A percentile compares a stretch with the other conserved stretches of the same genome.
Conservation (phyloP, 2,797 vertebrate genomes). For the Typhlichthys eigenmanni region DNA sequence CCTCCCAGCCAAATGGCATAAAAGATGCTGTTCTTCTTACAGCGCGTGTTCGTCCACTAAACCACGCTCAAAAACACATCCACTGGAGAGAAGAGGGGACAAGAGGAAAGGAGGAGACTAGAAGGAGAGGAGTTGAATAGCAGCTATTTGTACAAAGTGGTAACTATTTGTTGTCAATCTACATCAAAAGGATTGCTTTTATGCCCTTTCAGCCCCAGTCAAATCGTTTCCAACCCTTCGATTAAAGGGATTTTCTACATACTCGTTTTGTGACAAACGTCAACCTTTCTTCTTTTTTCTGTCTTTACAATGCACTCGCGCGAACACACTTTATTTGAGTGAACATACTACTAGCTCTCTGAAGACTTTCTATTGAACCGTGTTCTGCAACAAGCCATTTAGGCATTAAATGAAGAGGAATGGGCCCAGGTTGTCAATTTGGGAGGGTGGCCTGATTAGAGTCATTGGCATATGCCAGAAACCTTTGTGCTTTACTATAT, state of each 20-base stretch:
- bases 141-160: slow-evolving; percentile 56
- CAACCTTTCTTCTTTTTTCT: slow-evolving; percentile 46
- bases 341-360: slow-evolving; percentile 41
- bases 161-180: slow-evolving; percentile 64
- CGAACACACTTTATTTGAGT: neutral
- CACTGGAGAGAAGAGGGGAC: neutral
- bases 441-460: slow-evolving; percentile 44
- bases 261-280: slow-evolving; percentile 47
- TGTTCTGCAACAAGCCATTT: slow-evolving; percentile 43
- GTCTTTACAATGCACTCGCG: slow-evolving; percentile 21
- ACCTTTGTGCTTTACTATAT: too few relatives aligned
- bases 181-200: slow-evolving; percentile 65
- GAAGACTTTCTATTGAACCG: slow-evolving; percentile 53
- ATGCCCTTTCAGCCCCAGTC: slow-evolving; percentile 63
- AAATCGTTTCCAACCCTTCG: slow-evolving; percentile 67
- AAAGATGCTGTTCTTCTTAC: slow-evolving; percentile 1
- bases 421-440: slow-evolving; percentile 32
- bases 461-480: slow-evolving; percentile 39
- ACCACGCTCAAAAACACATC: neutral
- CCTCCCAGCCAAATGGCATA: neutral
- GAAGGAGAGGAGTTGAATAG: slow-evolving; percentile 39
- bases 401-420: slow-evolving; percentile 12
- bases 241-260: slow-evolving; percentile 60
- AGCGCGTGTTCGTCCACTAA: neutral
- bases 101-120: slow-evolving; percentile 1